Conservation (phyloP, 2,888 invertebrate genomes). For the Volucella zonaria region DNA sequence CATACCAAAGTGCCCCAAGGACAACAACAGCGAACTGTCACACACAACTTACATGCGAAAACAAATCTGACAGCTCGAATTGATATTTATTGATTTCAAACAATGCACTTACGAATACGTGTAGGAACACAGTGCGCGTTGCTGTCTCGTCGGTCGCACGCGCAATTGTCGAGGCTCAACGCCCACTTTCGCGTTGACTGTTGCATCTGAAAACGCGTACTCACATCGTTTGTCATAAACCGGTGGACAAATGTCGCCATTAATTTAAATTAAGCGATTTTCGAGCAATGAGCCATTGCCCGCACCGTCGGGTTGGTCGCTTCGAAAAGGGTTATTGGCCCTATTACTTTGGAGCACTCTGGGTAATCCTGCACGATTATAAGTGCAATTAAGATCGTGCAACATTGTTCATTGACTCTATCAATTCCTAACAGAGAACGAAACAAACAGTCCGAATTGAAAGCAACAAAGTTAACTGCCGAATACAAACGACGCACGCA, state of each 20-base stretch:
- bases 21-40: constrained; percentile 52
- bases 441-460: constrained; percentile 30
- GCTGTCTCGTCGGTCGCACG: constrained; percentile 22
- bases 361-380: too few species aligned
- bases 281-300: constrained; percentile 28
- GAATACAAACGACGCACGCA: not conserved
- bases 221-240: constrained; percentile 57
- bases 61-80: constrained; percentile 72
- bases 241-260: constrained; percentile 62
- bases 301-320: not conserved
- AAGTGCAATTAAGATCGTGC: not conserved
- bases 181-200: constrained; percentile 45
- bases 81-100: constrained; percentile 71
- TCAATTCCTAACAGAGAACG: constrained; percentile 31
- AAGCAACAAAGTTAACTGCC: constrained; percentile 47
- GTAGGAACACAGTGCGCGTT: not conserved
- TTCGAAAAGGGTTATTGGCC: constrained; percentile 61
- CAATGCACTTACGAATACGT: constrained; percentile 46
- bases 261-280: constrained; percentile 64
- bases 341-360: not conserved
- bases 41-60: constrained; percentile 48
- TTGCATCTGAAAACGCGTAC: constrained; percentile 42
- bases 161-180: constrained; percentile 18
- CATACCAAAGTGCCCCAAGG: constrained; percentile 38
- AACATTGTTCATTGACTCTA: constrained; percentile 35